These are phyloP conservation scores for Ceratotherium simum DNA, from an alignment of 2,113 vertebrate genomes.

Conservation along the genomic window DNA sequence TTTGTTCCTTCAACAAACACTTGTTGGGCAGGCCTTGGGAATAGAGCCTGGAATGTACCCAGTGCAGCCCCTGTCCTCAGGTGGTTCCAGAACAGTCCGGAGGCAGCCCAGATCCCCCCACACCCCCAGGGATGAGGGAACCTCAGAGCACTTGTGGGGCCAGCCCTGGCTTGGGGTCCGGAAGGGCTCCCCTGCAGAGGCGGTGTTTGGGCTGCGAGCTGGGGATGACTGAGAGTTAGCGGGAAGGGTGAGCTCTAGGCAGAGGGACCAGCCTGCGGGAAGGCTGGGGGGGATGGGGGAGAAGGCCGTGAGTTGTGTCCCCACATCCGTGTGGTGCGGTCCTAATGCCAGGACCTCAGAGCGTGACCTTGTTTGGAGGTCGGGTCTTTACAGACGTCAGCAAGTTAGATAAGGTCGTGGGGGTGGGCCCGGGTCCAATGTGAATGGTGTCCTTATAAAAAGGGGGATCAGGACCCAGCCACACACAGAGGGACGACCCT, in stretches of 20 bases:
- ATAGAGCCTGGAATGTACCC: neutral
- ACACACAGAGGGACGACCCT: neutral
- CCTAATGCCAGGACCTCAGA: too few relatives aligned
- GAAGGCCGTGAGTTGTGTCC: neutral
- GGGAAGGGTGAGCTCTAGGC: neutral
- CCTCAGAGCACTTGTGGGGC: neutral
- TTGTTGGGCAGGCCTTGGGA: neutral
- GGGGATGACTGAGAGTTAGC: neutral
- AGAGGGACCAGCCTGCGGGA: neutral
- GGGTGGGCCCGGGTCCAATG: neutral
- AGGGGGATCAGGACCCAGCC: neutral
- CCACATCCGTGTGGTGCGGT: accelerated
- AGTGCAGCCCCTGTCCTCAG: neutral
- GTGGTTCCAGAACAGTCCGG: neutral
- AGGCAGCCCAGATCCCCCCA: neutral
- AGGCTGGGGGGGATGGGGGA: neutral
- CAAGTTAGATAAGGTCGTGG: too few relatives aligned
- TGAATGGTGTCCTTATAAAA: neutral
- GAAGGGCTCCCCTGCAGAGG: neutral
- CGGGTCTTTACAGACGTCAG: neutral
- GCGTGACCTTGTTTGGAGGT: neutral
- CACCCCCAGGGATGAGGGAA: neutral
- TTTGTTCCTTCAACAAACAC: neutral
- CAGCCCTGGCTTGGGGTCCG: neutral
- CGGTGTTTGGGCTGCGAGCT: neutral